Base-by-base conservation (phyloP, 1,140 invertebrate species). In the Holcopasites calliopsidis region DNA sequence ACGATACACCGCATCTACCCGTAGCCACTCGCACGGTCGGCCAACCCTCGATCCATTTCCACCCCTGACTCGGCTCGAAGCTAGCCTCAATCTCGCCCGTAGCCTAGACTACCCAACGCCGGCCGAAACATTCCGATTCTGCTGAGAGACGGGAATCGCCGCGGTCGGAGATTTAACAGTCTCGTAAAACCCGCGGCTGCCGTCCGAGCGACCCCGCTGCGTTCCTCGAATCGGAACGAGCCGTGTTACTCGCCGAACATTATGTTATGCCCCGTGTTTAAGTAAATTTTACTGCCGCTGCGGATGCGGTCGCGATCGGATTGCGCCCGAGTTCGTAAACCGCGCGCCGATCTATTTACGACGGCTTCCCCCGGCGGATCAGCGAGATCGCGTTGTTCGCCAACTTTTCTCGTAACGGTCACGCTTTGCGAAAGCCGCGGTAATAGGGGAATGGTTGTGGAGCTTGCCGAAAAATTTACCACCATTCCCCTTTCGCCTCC, bases 151-250 rank as follows among this genome's bases (percentile, higher is more conserved):
- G 40, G 52, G 35, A 49, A 66, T 47, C 52, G 72, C 52, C 23
- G 52, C n/a, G 26, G 62, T 57, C 55, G 40, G 55, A 68, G 65
- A 66, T 69, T 75, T 68, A 69, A 75, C 62, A 8, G 64, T 57
- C 18, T 68, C 64, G 61, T 75, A 75, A 75, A 75, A 33, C 52
- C 10, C 13, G 7, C 6, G 33, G 13, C 50, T 21, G 11, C 23
- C 35, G 49, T n/a, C n/a, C 4, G 21, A 6, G 18, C 4, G 4
- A 8, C 23, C 21, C 18, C 49, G 8, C 8, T 16, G 38, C 38
- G 10, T 44, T 38, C 26, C 0, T 5, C 16, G 3, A 16, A 13
- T n/a, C 35, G 23, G 44, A 40, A 68, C 50, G 5, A 55, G 35
- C 35, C 33, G n/a, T 13, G 23, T 33, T 44, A 18, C 62, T 28